Base-by-base conservation (phyloP, 2,797 vertebrate species). In the Phylloscopus collybita region DNA sequence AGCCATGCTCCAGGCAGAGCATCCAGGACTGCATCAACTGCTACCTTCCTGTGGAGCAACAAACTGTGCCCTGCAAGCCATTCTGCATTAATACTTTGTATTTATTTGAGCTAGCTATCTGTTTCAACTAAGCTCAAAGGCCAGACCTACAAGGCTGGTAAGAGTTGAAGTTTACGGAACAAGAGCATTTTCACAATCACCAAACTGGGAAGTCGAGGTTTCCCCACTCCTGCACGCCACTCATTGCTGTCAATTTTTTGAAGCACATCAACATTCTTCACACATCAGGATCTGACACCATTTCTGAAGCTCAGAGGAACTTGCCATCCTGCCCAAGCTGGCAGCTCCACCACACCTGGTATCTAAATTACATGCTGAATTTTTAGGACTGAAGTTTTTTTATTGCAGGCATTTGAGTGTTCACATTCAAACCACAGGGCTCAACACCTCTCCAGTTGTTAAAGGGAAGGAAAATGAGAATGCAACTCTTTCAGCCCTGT, bases 171-270 rank as follows among this genome's bases (percentile, higher is more conserved):
- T 34, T 70, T 13, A 36, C 0, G 0, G 34, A 69, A 11, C 8
- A 80, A 22, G 29, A 21, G 4, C 15, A 16, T 8, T 75, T 60
- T 21, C 64, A 85, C 38, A 62, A 82, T 40, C 15, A 22, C 6
- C 8, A 25, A 72, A 54, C 30, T 3, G 12, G 44, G 32, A 70
- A 57, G 11, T 32, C 1, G 42, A 16, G 23, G 49, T 12, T 51
- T 50, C 16, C 16, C 64, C 75, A 80, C 5, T 16, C 22, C 29
- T 29, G 69, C 54, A 38, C 20, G 40, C 21, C 25, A 21, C 23
- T 38, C 4, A 0, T 11, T 61, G 40, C 11, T 10, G 11, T 6
- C n/a, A 9, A 0, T 3, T 36, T 60, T 50, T 12, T 47, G 3
- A 79, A 81, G 36, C 27, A 49, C 2, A 3, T 4, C 3, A 75